Percentiles rank a stretch among this genome's conserved stretches.
These are phyloP conservation scores for Hesperia comma DNA, from an alignment of 2,888 invertebrate genomes.

Conservation along the genomic window DNA sequence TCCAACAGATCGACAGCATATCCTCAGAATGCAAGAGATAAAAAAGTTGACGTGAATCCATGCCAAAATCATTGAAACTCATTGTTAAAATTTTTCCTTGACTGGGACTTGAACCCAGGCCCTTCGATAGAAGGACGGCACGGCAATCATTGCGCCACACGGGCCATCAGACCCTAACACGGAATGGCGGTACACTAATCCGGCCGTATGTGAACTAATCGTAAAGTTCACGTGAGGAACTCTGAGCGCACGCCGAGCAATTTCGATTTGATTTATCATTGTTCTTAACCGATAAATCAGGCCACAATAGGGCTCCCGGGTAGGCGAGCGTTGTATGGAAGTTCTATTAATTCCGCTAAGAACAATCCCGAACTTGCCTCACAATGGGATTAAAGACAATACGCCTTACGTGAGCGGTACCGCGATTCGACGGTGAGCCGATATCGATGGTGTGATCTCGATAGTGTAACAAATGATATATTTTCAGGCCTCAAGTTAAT, in stretches of 20 bases:
- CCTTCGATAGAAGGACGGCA: no score
- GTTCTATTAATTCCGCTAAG: slow-evolving; percentile 81
- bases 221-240: slow-evolving; percentile 47
- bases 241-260: slow-evolving; percentile 65
- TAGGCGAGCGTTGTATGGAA: slow-evolving; percentile 53
- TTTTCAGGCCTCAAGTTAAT: not conserved
- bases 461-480: not conserved
- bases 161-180: not conserved
- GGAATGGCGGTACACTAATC: slow-evolving; percentile 12
- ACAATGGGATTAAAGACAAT: slow-evolving; percentile 78
- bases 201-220: slow-evolving; percentile 38
- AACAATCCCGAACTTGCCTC: slow-evolving; percentile 73
- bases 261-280: slow-evolving; percentile 82
- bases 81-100: no score
- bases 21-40: no score
- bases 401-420: slow-evolving; percentile 75
- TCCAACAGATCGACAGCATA: no score
- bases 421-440: slow-evolving; percentile 43
- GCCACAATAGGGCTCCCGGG: slow-evolving; percentile 73
- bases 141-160: no score
- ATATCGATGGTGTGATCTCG: not conserved
- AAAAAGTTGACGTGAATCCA: no score
- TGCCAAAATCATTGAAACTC: no score
- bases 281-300: slow-evolving; percentile 82
- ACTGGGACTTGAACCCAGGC: no score